A percentile compares a stretch with the other conserved stretches of the same genome.
These are phyloP conservation scores for Himalopsyche phryganea DNA, from an alignment of 1,140 invertebrate genomes.

Conservation along the genomic window DNA sequence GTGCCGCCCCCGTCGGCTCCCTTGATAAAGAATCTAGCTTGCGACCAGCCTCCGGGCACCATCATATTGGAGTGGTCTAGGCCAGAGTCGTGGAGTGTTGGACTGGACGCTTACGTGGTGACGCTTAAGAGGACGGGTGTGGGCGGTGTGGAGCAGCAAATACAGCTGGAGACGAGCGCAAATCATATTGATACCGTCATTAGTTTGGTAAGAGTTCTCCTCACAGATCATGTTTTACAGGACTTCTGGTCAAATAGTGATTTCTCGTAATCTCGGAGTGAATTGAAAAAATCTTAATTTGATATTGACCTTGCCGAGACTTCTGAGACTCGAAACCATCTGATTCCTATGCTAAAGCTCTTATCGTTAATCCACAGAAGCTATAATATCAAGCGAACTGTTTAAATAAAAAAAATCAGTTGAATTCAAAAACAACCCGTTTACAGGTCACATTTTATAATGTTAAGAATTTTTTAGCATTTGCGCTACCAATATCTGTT, in stretches of 20 bases:
- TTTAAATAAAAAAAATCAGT: too few relatives aligned
- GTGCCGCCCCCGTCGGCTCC: constrained; percentile 77
- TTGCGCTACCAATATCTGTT: too few relatives aligned
- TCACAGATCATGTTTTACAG: background rate
- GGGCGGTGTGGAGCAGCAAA: constrained; percentile 36
- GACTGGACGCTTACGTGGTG: constrained; percentile 78
- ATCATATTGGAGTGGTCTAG: constrained; percentile 78
- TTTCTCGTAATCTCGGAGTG: background rate
- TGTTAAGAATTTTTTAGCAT: too few relatives aligned
- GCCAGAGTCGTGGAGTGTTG: constrained; percentile 68
- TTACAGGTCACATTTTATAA: too few relatives aligned
- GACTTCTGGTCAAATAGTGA: too few relatives aligned
- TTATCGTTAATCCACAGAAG: too few relatives aligned
- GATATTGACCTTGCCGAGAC: too few relatives aligned
- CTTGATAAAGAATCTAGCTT: constrained; percentile 75
- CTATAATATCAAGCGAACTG: too few relatives aligned
- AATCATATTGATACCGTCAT: constrained; percentile 49
- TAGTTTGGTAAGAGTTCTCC: constrained; percentile 40
- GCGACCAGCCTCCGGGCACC: constrained; percentile 63
- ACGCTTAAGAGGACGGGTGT: constrained; percentile 47
- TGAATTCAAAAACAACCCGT: too few relatives aligned
- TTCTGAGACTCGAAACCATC: too few relatives aligned
- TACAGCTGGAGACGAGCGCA: constrained; percentile 34
- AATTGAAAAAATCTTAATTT: too few relatives aligned
- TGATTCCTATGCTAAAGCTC: too few relatives aligned